Evolutionary conservation across 2,113 vertebrate species (phyloP), one percentile per base, ranked within the genome.

Genomic region (Heterotilapia buettikoferi): DNA sequence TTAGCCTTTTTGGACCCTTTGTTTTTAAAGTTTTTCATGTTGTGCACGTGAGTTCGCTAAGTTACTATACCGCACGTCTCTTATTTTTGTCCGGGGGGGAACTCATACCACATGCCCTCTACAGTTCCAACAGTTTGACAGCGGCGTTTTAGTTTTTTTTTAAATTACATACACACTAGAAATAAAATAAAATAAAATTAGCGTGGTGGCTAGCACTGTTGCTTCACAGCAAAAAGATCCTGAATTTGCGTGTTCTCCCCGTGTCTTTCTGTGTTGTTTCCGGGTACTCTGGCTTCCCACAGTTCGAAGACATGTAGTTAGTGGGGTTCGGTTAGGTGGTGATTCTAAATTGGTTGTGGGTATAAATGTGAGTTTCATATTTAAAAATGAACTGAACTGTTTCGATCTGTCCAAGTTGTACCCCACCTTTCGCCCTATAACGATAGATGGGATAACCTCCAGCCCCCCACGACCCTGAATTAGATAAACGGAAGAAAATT

Each of bases 1-100:
- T 91, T 94, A 0, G 40, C 29, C 1, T 87, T 94, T 33, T 94
- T 93, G 1, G 84, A 12, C 2, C 0, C 83, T 68, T 94, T 92
- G 26, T 90, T 92, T 84, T 94, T 92, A 1, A 2, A 79, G 59
- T 88, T 91, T 91, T 93, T 95, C 93, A 94, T 95, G 40, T 18
- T 90, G 57, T 18, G 5, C 95, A 94, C 91, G 95, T 92, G 93
- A 89, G 57, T 47, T 83, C 4, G 2, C 7, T 8, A 33, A 36
- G 5, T 19, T 6, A 6, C 11, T 7, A 10, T 3, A 11, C 2
- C 0, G 81, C 12, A 33, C 57, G 54, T 59, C 79, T 1, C 2
- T 19, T 26, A 83, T 76, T 1, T 11, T 2, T 2, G 85, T 93
- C 88, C 95, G 92, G 81, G 12, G 53, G 7, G 76, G 54, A 92